Base-by-base conservation (phyloP, 2,797 vertebrate genomes). In the Tokudaia muenninki region DNA sequence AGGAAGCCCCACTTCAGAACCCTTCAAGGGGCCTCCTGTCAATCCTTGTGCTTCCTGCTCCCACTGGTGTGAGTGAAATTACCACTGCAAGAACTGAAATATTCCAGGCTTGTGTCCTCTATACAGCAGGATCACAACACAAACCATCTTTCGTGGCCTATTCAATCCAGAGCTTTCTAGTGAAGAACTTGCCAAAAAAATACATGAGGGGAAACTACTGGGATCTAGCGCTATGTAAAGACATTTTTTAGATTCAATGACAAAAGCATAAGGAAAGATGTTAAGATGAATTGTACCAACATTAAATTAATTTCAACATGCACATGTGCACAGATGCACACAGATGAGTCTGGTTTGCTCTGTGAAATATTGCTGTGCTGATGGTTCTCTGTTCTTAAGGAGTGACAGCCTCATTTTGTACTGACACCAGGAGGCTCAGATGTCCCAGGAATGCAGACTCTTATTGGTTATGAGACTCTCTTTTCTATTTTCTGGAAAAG, bases 71-170 rank as follows among this genome's bases (percentile, higher is more conserved):
- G 5, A 5, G 37, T 0, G 47, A 65, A 50, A 22, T 16, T 6
- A 4, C 9, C 29, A 17, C 3, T 34, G 5, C 41, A 31, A 59
- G 81, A 29, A 9, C 77, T 70, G 21, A 59, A 72, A 72, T 77
- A 26, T 5, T 0, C 34, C 31, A 41, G 19, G 31, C 63, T 50
- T 19, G 37, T n/a, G 26, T 7, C 34, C 79, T 31, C 0, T 0
- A 0, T 37, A 1, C 3, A 11, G 6, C 22, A 75, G 29, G 6
- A 11, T 24, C 0, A 0, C 26, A 21, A 16, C 3, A 4, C 3
- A 63, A 3, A 17, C 37, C 26, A 9, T 21, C 37, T 72, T 12
- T 1, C 26, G 2, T 3, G 12, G 29, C 44, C 6, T 7, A 41
- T 24, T 22, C 31, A 70, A 1, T 12, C 41, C 19, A 8, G 9